phyloP scores from a whole-genome alignment of 2,888 invertebrate species.

The Archaeoteleia sp. region DNA sequence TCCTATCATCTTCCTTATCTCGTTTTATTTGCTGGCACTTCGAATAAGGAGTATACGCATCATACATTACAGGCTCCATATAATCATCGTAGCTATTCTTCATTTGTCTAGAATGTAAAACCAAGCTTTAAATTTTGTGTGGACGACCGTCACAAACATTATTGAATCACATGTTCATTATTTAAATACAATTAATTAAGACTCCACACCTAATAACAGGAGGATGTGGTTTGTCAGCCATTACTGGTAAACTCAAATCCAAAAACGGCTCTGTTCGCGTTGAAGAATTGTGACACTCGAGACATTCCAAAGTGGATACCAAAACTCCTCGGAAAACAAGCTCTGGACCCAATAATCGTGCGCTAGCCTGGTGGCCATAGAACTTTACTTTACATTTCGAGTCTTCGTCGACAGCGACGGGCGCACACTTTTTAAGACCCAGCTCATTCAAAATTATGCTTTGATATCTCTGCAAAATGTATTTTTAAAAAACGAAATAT shows the following conservation, averaged over 20 bases:
- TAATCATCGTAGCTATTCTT: no score
- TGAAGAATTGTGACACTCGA: conserved; percentile 91
- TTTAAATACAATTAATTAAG: no score
- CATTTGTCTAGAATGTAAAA: no score
- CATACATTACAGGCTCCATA: no score
- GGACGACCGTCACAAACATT: no score
- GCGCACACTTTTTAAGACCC: conserved; percentile 79
- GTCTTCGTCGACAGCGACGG: conserved; percentile 85
- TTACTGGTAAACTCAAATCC: conserved; percentile 94
- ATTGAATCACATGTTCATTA: no score
- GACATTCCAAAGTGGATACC: conserved; percentile 91
- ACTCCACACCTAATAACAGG: conserved; percentile 76
- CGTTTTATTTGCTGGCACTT: conserved; percentile 1
- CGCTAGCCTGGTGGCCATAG: conserved; percentile 87
- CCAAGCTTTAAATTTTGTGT: no score
- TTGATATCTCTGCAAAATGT: conserved; percentile 82
- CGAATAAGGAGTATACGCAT: no score
- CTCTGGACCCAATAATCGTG: conserved; percentile 87
- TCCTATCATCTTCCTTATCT: conserved; percentile 74
- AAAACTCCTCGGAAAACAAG: conserved; percentile 95
- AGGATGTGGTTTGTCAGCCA: conserved; percentile 83
- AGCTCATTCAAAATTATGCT: conserved; percentile 86
- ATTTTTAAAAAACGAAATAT: not conserved
- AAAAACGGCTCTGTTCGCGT: conserved; percentile 94
- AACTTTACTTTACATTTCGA: conserved; percentile 87